Conservation (phyloP, 2,797 vertebrate species). For the Ateles fusciceps region DNA sequence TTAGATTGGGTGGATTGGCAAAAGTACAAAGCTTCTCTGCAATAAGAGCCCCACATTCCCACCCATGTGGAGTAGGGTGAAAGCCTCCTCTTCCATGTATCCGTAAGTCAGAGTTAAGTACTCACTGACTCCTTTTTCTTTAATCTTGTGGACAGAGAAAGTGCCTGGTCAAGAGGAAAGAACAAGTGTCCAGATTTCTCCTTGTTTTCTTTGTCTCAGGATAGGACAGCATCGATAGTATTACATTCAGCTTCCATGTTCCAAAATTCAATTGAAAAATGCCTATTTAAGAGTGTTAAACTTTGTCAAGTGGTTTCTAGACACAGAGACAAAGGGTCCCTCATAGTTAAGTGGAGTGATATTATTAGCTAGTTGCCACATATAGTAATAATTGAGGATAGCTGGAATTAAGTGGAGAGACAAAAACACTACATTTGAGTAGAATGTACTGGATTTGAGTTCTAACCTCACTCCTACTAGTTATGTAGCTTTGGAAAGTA, state of each 20-base stretch:
- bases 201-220: background rate
- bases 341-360: background rate
- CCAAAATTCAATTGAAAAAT: background rate
- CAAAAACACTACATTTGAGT: background rate
- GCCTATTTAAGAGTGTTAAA: background rate
- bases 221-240: background rate
- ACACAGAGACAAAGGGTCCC: background rate
- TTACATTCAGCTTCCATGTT: background rate
- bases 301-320: background rate
- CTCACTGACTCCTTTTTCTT: background rate
- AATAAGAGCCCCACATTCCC: background rate
- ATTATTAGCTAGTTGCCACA: background rate
- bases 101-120: background rate
- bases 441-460: background rate
- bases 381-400: background rate
- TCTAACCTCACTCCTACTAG: background rate
- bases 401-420: background rate
- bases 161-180: background rate
- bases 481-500: background rate
- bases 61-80: background rate
- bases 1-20: background rate
- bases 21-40: background rate
- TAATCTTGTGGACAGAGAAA: background rate
- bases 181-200: background rate
- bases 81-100: background rate